These are phyloP conservation scores for Hydropotes inermis DNA, from an alignment of 2,113 vertebrate genomes.

Conservation along the genomic window DNA sequence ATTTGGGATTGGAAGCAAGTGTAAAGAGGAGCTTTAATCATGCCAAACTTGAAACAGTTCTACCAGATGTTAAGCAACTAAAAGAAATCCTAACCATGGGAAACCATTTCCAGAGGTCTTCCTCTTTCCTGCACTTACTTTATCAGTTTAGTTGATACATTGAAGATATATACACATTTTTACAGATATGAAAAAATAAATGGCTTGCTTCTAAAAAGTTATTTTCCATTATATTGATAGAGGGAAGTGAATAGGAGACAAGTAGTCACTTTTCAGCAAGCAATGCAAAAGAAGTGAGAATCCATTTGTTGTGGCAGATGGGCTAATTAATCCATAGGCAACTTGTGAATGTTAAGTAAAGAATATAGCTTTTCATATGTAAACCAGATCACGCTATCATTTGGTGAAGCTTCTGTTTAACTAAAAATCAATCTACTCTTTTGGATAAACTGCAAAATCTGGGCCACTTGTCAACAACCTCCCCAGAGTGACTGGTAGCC, in stretches of 20 bases:
- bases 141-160: neutral
- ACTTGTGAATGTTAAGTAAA: conserved; percentile 87
- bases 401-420: conserved; percentile 78
- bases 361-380: conserved; percentile 78
- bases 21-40: neutral
- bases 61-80: neutral
- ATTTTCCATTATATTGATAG: conserved; percentile 66
- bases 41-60: neutral
- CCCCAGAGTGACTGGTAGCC: conserved; percentile 50
- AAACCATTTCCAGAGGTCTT: neutral
- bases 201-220: conserved; percentile 53
- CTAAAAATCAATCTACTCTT: conserved; percentile 55
- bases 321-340: conserved; percentile 89
- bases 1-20: neutral
- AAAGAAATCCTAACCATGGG: neutral
- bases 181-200: conserved; percentile 61
- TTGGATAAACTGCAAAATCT: conserved; percentile 67
- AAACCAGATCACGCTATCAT: conserved; percentile 71
- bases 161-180: conserved; percentile 55
- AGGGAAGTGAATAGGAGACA: conserved; percentile 69
- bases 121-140: neutral
- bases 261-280: conserved; percentile 74
- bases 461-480: conserved; percentile 70
- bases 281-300: conserved; percentile 75
- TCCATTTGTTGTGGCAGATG: conserved; percentile 87